Evolutionary conservation across 1,140 invertebrate species (phyloP).

Genomic region (Orchestia grillus): DNA sequence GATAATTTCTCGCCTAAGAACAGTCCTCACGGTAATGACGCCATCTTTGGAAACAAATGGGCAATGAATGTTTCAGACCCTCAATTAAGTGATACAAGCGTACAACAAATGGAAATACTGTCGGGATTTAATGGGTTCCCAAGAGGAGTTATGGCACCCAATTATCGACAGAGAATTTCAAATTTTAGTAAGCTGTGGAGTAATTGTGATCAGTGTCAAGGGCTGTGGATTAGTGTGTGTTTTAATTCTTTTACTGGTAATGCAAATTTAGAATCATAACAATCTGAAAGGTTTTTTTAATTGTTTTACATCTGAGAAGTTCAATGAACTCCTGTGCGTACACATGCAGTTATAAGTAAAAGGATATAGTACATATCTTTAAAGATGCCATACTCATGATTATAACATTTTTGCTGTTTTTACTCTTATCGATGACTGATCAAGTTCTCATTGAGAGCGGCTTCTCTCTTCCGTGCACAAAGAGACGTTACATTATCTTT

Average conservation of each 20-base stretch:
- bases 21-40: constrained; percentile 33
- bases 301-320: background rate
- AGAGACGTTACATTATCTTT: constrained; percentile 7
- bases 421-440: background rate
- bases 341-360: background rate
- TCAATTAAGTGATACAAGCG: constrained; percentile 40
- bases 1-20: background rate
- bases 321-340: background rate
- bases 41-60: constrained; percentile 35
- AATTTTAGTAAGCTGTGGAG: background rate
- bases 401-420: background rate
- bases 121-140: constrained; percentile 36
- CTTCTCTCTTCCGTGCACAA: background rate
- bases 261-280: background rate
- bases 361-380: background rate
- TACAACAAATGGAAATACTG: constrained; percentile 48
- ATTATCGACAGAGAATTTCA: constrained; percentile 40
- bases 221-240: background rate
- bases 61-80: constrained; percentile 41
- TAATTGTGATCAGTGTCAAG: background rate
- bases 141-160: constrained; percentile 12
- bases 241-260: background rate
- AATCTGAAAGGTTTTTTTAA: background rate
- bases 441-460: constrained; percentile 15
- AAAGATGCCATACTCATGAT: background rate